Evolutionary conservation across 2,888 invertebrate genomes (phyloP), one percentile per base, ranked within the genome.

Genomic region (Cerastis leucographa): DNA sequence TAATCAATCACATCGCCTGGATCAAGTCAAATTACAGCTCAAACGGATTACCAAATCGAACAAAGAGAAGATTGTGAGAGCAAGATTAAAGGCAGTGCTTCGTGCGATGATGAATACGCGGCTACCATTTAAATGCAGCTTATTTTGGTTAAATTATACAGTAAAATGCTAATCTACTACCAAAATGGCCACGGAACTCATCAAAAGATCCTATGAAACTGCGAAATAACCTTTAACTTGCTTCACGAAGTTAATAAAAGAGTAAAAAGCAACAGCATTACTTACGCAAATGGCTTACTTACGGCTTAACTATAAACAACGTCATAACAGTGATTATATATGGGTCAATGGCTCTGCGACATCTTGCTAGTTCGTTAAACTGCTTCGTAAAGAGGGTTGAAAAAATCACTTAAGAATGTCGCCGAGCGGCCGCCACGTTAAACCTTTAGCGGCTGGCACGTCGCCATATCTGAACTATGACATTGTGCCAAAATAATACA

Each of bases 401-500:
- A 95, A 94, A 95, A 95, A 95, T 94, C 95, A 95, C 94, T 95
- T 94, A 95, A 94, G 94, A 94, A 94, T 92, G 92, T 94, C 91
- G 90, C 90, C 88, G 92, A 90, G 89, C 76, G 76, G 91, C 91
- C 91, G 89, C 93, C 93, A 94, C 93, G 94, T 94, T 94, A 95
- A 94, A 94, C 95, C 94, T 95, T 95, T 93, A 93, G 92, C 90
- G 85, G 93, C 90, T 96, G 96, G 96, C 96, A 93, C 88, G 69
- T 67, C 85, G 95, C 96, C 96, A 96, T 90, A 82, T 82, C 82
- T 84, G 84, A 89, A 89, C 89, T 93, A 91, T 93, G 92, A 93
- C 93, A 91, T 92, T 93, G 94, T 95, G 95, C 95, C 95, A 95
- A 95, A 95, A 95, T 95, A 96, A 95, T 94, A 93, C 93, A 95